Conservation (phyloP, 2,113 vertebrate species). For the Pardalotus punctatus region DNA sequence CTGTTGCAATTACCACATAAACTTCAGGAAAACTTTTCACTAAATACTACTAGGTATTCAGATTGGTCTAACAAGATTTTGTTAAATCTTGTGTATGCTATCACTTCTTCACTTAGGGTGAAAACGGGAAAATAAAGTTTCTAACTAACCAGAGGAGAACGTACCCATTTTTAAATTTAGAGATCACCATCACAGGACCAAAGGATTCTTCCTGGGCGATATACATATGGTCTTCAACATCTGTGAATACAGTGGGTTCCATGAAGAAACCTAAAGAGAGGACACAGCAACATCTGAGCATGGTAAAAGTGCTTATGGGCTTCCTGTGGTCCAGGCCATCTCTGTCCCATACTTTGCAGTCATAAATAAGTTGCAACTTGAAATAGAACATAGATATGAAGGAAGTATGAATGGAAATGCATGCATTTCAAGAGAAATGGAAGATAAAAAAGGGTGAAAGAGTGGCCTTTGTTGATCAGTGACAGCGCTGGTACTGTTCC, state of each 20-base stretch:
- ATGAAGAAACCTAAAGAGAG: constrained; percentile 80
- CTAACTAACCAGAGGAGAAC: neutral
- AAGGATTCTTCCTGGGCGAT: constrained; percentile 86
- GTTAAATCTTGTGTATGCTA: neutral
- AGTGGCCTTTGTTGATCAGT: neutral
- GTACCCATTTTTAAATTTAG: constrained; percentile 93
- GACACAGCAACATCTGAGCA: neutral
- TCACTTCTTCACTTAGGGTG: neutral
- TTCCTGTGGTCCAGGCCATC: neutral
- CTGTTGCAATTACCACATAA: neutral
- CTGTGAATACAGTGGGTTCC: constrained; percentile 83
- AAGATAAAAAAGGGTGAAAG: neutral
- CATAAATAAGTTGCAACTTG: neutral
- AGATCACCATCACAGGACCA: constrained; percentile 95
- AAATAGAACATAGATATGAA: neutral
- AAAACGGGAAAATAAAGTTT: neutral
- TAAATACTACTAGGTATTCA: neutral
- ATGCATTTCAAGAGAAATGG: neutral
- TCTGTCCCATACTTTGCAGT: neutral
- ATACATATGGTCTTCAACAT: constrained; percentile 82
- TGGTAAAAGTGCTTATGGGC: neutral
- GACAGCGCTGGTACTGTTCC: neutral
- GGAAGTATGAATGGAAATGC: neutral
- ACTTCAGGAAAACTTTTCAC: neutral
- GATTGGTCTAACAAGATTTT: neutral